These are phyloP conservation scores for Papilio aristodemus DNA, from an alignment of 1,140 invertebrate species.

Conservation along the genomic window DNA sequence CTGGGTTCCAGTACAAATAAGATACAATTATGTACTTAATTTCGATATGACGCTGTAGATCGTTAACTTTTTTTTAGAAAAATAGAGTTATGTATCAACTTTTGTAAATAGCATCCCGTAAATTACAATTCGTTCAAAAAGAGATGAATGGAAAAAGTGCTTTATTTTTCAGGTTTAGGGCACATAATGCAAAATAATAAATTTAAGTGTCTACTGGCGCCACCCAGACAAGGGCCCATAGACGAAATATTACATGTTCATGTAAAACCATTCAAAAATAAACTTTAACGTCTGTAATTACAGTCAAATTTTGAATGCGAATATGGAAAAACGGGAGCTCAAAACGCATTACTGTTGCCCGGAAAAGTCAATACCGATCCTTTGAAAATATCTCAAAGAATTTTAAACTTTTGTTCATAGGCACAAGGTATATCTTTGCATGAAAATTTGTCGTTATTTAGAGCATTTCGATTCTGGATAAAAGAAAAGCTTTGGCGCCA, in stretches of 20 bases:
- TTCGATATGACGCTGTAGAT: no score
- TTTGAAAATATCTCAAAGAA: constrained; percentile 27
- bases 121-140: constrained; percentile 1
- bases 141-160: constrained; percentile 8
- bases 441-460: constrained; percentile 28
- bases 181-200: constrained; percentile 29
- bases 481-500: constrained; percentile 60
- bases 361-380: constrained; percentile 61
- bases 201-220: constrained; percentile 52
- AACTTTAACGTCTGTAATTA: constrained; percentile 34
- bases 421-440: constrained; percentile 17
- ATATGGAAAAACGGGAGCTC: constrained; percentile 30
- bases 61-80: not conserved
- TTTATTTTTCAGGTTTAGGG: constrained; percentile 30
- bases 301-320: constrained; percentile 30
- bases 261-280: constrained; percentile 51
- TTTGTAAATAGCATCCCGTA: constrained; percentile 27
- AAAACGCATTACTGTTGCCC: constrained; percentile 44
- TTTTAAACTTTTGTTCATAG: constrained; percentile 28
- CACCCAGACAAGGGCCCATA: constrained; percentile 68
- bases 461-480: constrained; percentile 42
- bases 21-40: no score
- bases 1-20: no score
- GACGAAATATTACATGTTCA: constrained; percentile 44
- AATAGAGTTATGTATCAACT: constrained; percentile 5